These are phyloP conservation scores for Scarus forsteni DNA, from an alignment of 2,797 vertebrate genomes.

Conservation along the genomic window DNA sequence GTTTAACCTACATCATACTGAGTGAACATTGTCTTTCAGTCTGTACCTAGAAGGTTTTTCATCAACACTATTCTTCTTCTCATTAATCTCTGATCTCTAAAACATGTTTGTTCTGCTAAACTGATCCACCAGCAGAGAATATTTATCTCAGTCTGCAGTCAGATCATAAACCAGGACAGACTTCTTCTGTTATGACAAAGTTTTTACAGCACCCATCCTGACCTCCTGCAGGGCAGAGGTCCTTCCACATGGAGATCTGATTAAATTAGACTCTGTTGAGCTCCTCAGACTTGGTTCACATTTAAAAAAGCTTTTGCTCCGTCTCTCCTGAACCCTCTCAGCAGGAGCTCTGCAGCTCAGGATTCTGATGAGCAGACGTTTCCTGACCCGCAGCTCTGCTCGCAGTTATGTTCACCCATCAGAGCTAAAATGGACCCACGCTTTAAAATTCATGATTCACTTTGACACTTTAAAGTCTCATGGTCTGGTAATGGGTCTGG, in stretches of 20 bases:
- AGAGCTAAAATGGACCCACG: neutral
- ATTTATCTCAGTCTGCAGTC: neutral
- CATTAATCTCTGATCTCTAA: neutral
- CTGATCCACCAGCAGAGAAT: neutral
- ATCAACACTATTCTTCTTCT: neutral
- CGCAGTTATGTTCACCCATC: neutral
- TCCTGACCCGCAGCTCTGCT: neutral
- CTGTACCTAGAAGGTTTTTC: too few species aligned
- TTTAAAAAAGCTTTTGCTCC: conserved; percentile 68
- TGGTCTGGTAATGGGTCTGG: conserved; percentile 6
- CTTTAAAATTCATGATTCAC: neutral
- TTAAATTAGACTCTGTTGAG: conserved; percentile 65
- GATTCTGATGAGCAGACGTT: neutral
- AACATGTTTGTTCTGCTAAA: neutral
- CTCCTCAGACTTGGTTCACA: conserved; percentile 8
- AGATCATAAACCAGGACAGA: conserved; percentile 44
- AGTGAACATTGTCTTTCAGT: too few species aligned
- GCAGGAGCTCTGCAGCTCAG: neutral
- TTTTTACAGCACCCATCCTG: conserved; percentile 59
- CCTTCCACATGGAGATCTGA: conserved; percentile 81
- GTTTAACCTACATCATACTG: too few species aligned
- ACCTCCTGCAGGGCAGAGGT: conserved; percentile 53
- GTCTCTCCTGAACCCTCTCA: neutral
- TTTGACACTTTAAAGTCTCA: neutral
- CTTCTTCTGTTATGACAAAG: conserved; percentile 67